A percentile compares a stretch with the other conserved stretches of the same genome.
Conservation (phyloP, 2,797 vertebrate species). For the Sardinella longiceps region DNA sequence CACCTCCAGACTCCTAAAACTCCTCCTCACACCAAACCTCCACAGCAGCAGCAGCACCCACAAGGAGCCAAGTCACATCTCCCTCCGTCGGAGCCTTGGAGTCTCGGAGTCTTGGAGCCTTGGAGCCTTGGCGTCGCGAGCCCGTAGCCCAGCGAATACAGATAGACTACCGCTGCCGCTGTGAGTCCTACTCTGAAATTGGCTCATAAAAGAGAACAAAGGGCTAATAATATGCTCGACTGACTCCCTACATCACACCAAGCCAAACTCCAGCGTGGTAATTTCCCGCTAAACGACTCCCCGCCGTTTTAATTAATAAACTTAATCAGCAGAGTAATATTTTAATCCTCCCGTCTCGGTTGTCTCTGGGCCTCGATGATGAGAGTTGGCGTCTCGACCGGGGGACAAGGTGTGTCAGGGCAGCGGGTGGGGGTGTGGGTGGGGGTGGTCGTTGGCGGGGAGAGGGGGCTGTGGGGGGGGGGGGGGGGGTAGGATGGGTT, state of each 20-base stretch:
- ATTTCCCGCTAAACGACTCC: not conserved
- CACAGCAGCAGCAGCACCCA: not conserved
- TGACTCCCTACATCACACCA: not conserved
- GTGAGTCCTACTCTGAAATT: not conserved
- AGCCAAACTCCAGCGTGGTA: conserved; percentile 16
- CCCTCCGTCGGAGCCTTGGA: not conserved
- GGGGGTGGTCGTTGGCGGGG: too few species aligned
- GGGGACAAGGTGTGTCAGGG: conserved; percentile 7
- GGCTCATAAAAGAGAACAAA: conserved; percentile 13
- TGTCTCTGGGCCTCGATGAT: not conserved
- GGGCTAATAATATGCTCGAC: not conserved
- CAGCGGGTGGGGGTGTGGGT: not conserved
- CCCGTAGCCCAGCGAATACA: not conserved
- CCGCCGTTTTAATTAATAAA: conserved; percentile 14
- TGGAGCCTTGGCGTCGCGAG: not conserved
- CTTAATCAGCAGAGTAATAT: conserved; percentile 19
- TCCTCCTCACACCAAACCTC: not conserved
- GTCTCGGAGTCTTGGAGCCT: too few species aligned
- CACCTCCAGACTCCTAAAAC: not conserved
- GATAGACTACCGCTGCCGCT: too few species aligned
- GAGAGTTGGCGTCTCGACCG: not conserved
- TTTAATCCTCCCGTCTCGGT: conserved; percentile 7
- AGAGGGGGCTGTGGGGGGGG: not conserved
- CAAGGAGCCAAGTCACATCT: not conserved
- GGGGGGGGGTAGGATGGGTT: not conserved